phyloP scores from a whole-genome alignment of 2,113 vertebrate genomes.

The Poecile atricapillus region DNA sequence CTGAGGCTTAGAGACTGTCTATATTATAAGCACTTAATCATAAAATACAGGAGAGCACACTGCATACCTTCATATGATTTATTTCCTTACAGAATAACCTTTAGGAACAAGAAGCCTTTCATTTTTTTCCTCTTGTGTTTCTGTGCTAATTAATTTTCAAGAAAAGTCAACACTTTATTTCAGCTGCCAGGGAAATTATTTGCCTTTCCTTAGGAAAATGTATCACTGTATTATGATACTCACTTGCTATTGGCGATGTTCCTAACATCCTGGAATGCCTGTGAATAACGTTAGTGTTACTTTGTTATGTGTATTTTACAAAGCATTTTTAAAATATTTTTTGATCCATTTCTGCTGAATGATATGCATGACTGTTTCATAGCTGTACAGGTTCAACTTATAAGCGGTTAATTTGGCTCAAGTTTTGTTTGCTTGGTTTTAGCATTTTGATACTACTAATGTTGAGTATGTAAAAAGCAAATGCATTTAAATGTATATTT shows the following conservation, averaged over 20 bases:
- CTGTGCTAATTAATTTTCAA: constrained; percentile 57
- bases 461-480: background rate
- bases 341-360: background rate
- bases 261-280: background rate
- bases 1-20: constrained; percentile 33
- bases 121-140: constrained; percentile 39
- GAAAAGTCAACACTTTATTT: constrained; percentile 48
- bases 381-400: background rate
- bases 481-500: background rate
- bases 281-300: constrained; percentile 37
- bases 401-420: background rate
- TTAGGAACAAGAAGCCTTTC: constrained; percentile 53
- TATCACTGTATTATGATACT: background rate
- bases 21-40: constrained; percentile 42
- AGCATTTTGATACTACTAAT: background rate
- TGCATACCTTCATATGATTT: constrained; percentile 39
- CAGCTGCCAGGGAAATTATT: background rate
- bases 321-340: background rate
- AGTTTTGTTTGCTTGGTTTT: background rate
- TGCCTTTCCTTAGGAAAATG: background rate
- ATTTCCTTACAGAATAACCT: constrained; percentile 47
- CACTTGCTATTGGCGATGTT: background rate
- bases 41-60: background rate
- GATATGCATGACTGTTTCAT: background rate
- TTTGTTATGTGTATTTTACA: constrained; percentile 32